Base-by-base conservation (phyloP, 2,113 vertebrate genomes). In the Callipepla squamata region DNA sequence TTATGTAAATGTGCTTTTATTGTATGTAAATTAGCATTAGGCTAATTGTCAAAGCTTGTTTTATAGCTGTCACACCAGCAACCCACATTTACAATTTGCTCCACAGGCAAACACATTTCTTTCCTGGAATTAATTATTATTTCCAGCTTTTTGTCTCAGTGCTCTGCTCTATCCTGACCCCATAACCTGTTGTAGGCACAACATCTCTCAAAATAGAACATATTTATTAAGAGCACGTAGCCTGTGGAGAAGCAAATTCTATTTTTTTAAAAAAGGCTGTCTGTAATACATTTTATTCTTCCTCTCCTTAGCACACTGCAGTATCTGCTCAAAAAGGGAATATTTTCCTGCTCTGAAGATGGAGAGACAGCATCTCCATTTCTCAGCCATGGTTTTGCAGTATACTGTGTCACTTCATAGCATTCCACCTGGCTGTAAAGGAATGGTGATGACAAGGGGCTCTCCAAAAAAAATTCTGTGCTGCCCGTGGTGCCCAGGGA, bases 1-100 rank as follows among this genome's bases (percentile, higher is more conserved):
- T 92, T 90, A 95, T 78, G 85, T 77, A 93, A 96, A 93, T 93
- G 50, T 3, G 45, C 45, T 82, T 85, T 69, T 59, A 81, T 87
- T 93, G 63, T 80, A 93, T 87, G 87, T 32, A 95, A 90, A 96
- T 92, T 58, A 88, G 65, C 38, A 87, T 50, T 55, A 80, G 72
- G 68, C 6, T 6, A 91, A 80, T 26, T 70, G 75, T 82, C 87
- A 78, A 72, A 88, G 65, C 30, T 48, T 80, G 47, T 40, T 94
- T 93, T 85, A 83, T 78, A 78, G 51, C 63, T 75, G 73, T 76
- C 68, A 94, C 63, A 83, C 38, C 59, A 91, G 82, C 75, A 94
- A 89, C 80, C 47, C 38, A 53, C 57, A 75, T 89, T 83, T 78
- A 66, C 84, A 94, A 91, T 87, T 91, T 94, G 50, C 92, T 90